Base-by-base conservation (phyloP, 2,113 vertebrate genomes). In the Lanius ludovicianus region DNA sequence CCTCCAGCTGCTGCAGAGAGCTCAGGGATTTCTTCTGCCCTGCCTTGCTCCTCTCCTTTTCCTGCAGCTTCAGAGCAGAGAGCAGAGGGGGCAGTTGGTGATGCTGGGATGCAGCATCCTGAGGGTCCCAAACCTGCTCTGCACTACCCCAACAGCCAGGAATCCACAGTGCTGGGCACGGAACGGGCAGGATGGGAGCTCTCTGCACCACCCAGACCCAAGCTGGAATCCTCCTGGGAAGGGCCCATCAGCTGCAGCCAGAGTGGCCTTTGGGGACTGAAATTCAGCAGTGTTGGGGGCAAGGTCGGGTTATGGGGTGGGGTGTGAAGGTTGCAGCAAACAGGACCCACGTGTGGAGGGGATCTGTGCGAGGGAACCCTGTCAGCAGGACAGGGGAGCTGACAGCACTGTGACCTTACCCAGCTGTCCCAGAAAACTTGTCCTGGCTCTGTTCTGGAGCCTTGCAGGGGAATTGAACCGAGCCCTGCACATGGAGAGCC, bases 11-110 rank as follows among this genome's bases (percentile, higher is more conserved):
- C 92, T 97, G 95, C 92, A 95, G 90, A 0, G 76, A 28, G 19
- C 75, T 86, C 96, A 97, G 75, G 52, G 95, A 97, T 60, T 97
- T 97, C 96, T 97, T 98, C 49, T 97, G 96, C 16, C 67, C 87
- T 67, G 49, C 89, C 68, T 47, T 94, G 82, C 67, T 96, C 92
- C 84, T 93, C 68, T 98, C 96, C 91, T 75, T 98, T 52, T 98
- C 98, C 97, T 97, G 65, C 65, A 92, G 31, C 3, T 76, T 68
- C 1, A 4, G 24, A 27, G 50, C 11, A 86, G 53, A 69, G 49
- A 68, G 77, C 42, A 84, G 53, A 77, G 1, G 0, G 2, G 0
- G 22, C 35, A 44, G 37, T 7, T 19, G 50, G 64, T 49, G 73
- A 20, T 65, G 78, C 62, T 90, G 75, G 59, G 39, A 15, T 0